Percentiles rank a stretch among this genome's conserved stretches.
Conservation (phyloP, 2,113 vertebrate genomes). For the Lophotis ruficrista region DNA sequence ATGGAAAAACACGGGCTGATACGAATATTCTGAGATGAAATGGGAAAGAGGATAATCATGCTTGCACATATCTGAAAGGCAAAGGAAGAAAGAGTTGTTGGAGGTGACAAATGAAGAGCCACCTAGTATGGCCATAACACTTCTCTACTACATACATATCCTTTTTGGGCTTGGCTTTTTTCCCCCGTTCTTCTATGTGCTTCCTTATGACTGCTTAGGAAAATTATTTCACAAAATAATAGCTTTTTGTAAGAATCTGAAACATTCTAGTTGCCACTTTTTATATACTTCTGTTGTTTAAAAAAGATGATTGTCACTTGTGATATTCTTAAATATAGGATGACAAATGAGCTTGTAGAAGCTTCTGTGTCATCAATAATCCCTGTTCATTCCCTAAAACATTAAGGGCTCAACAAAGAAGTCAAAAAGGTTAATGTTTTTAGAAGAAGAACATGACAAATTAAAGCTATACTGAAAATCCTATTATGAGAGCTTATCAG, state of each 20-base stretch:
- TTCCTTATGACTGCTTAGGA: background rate
- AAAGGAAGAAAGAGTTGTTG: background rate
- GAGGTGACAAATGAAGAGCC: background rate
- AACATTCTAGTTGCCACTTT: background rate
- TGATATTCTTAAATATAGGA: background rate
- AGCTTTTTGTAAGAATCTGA: background rate
- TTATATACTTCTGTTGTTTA: background rate
- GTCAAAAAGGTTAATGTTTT: background rate
- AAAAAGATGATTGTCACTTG: background rate
- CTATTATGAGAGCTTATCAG: background rate
- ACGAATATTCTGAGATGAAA: background rate
- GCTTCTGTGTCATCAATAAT: background rate
- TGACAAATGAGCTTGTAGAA: background rate
- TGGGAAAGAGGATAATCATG: background rate
- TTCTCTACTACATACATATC: background rate
- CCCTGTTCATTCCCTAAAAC: background rate
- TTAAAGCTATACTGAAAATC: background rate
- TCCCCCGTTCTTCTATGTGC: background rate
- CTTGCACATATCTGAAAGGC: background rate
- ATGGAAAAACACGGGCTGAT: background rate
- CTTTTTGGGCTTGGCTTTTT: too few species aligned
- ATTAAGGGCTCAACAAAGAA: background rate
- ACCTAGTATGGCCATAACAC: background rate
- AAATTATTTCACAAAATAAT: background rate
- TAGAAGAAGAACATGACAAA: background rate